Conservation (phyloP, 2,113 vertebrate genomes). For the Tauraco erythrolophus region DNA sequence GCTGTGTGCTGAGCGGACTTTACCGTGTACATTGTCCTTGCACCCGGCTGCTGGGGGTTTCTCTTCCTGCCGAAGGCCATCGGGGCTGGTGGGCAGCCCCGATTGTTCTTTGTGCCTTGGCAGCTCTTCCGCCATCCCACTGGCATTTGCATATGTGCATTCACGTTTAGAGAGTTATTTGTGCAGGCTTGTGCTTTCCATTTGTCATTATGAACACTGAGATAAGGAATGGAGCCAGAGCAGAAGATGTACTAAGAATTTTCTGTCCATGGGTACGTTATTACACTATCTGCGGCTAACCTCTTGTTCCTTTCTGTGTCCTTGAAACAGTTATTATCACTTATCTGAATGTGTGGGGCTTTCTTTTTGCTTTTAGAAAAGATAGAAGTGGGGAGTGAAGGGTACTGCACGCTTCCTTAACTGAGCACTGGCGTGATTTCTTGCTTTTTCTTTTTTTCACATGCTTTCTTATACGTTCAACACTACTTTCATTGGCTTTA, state of each 20-base stretch:
- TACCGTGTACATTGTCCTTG: rapidly evolving
- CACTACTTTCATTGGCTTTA: neutral
- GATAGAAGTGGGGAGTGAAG: conserved; percentile 42
- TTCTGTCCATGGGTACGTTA: neutral
- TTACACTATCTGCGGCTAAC: conserved; percentile 27
- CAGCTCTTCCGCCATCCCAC: neutral
- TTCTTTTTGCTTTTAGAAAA: conserved; percentile 16
- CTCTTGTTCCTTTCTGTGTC: conserved; percentile 51
- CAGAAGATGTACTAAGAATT: conserved; percentile 1
- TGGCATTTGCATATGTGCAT: neutral
- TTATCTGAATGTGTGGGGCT: conserved; percentile 49
- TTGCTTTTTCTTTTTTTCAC: neutral
- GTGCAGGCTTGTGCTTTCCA: neutral
- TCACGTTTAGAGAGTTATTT: neutral
- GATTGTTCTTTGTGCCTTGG: neutral
- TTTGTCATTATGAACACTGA: neutral
- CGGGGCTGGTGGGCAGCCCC: neutral
- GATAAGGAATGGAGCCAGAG: conserved; percentile 15
- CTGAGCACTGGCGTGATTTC: neutral
- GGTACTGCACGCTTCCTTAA: conserved; percentile 26
- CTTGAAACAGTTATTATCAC: conserved; percentile 56
- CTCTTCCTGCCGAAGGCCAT: neutral
- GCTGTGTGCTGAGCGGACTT: neutral
- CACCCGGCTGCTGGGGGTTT: rapidly evolving
- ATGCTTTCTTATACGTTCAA: neutral